Percentiles rank a stretch among this genome's conserved stretches.
Conservation (phyloP, 2,888 invertebrate genomes). For the Monochamus alternatus region DNA sequence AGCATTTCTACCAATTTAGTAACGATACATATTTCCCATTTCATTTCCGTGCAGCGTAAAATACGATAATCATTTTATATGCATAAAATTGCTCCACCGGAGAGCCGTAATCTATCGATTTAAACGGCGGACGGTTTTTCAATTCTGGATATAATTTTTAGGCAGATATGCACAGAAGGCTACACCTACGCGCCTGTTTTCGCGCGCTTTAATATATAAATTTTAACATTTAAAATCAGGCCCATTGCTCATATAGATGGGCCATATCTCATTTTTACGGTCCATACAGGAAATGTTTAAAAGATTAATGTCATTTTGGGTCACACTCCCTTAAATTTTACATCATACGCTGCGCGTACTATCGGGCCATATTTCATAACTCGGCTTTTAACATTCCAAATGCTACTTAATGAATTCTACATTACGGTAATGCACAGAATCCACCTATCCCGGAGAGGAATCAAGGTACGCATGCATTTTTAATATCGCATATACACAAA, state of each 20-base stretch:
- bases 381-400: slow-evolving; percentile 22
- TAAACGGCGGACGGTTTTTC: background rate
- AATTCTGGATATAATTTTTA: background rate
- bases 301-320: slow-evolving; percentile 62
- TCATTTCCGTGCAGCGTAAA: background rate
- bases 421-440: slow-evolving; percentile 6
- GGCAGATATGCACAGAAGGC: slow-evolving; percentile 1
- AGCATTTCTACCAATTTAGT: slow-evolving; percentile 2
- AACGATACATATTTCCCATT: slow-evolving; percentile 2
- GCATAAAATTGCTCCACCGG: background rate
- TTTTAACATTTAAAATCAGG: slow-evolving; percentile 16
- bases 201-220: slow-evolving; percentile 3
- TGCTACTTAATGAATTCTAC: background rate
- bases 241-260: slow-evolving; percentile 28
- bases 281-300: slow-evolving; percentile 60
- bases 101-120: background rate
- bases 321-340: slow-evolving; percentile 52
- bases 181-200: background rate
- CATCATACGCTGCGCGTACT: slow-evolving; percentile 12
- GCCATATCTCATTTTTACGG: slow-evolving; percentile 54
- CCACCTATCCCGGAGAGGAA: background rate
- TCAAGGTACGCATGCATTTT: no score
- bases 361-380: slow-evolving; percentile 25
- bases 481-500: no score
- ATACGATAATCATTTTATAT: background rate